A percentile compares a stretch with the other conserved stretches of the same genome.
phyloP scores from a whole-genome alignment of 2,797 vertebrate genomes.

The Fistularia commersonii region DNA sequence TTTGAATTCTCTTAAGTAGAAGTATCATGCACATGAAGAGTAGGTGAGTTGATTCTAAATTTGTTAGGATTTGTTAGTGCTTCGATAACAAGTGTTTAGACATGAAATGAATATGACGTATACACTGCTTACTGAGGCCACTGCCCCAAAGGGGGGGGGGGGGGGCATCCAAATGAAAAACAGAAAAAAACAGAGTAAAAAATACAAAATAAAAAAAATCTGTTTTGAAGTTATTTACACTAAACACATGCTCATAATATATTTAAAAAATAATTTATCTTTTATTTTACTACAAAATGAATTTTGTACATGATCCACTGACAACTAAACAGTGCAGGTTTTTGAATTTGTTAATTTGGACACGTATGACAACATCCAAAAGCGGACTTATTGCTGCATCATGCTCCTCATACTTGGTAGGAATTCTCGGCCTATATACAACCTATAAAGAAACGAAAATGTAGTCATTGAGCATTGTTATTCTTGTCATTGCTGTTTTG shows the following conservation, averaged over 20 bases:
- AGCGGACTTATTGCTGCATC: constrained; percentile 46
- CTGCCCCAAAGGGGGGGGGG: constrained; percentile 56
- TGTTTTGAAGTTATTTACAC: constrained; percentile 81
- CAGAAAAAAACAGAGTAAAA: constrained; percentile 67
- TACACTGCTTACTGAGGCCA: constrained; percentile 65
- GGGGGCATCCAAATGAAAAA: constrained; percentile 49
- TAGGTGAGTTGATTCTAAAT: constrained; percentile 42
- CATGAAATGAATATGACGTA: constrained; percentile 49
- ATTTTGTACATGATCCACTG: constrained; percentile 74
- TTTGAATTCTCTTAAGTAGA: constrained; percentile 32
- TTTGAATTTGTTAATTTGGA: constrained; percentile 51
- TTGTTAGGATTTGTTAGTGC: constrained; percentile 70
- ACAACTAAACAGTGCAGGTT: constrained; percentile 65
- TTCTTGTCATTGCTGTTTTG: constrained; percentile 51
- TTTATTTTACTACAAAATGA: constrained; percentile 74
- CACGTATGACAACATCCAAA: constrained; percentile 35
- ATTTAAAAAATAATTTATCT: constrained; percentile 82
- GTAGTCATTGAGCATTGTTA: constrained; percentile 35
- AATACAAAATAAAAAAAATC: constrained; percentile 76
- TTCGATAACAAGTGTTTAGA: constrained; percentile 47
- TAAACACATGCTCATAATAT: constrained; percentile 78
- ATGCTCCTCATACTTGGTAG: constrained; percentile 41
- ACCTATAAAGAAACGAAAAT: constrained; percentile 61
- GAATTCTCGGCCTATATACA: constrained; percentile 52
- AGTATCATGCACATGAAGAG: constrained; percentile 23